Conservation (phyloP, 2,113 vertebrate genomes). For the Leptobrachium ailaonicum region DNA sequence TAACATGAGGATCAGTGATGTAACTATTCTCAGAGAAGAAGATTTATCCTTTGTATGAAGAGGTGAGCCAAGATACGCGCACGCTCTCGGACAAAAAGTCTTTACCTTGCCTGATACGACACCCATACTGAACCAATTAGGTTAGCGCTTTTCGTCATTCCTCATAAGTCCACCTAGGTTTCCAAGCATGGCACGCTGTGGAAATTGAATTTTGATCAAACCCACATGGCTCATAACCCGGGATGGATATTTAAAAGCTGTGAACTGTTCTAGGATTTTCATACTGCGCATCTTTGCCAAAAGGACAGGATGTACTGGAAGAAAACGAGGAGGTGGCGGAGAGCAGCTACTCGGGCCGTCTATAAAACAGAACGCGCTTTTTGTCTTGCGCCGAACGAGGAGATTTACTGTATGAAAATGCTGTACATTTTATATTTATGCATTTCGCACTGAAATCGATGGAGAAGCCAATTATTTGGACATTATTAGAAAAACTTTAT, state of each 20-base stretch:
- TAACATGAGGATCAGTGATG: slow-evolving; percentile 67
- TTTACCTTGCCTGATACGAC: slow-evolving; percentile 83
- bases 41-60: slow-evolving; percentile 69
- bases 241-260: slow-evolving; percentile 65
- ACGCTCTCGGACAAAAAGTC: slow-evolving; percentile 76
- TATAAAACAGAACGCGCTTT: slow-evolving; percentile 77
- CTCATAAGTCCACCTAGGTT: slow-evolving; percentile 85
- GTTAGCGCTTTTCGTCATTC: slow-evolving; percentile 83
- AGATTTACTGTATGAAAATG: no score
- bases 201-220: slow-evolving; percentile 95
- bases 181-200: slow-evolving; percentile 80
- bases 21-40: slow-evolving; percentile 73
- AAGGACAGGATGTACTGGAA: slow-evolving; percentile 85
- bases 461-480: no score
- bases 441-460: no score
- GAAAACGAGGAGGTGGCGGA: slow-evolving; percentile 63
- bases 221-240: slow-evolving; percentile 88
- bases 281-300: slow-evolving; percentile 80
- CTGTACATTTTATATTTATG: no score
- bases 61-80: slow-evolving; percentile 78
- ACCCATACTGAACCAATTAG: slow-evolving; percentile 91
- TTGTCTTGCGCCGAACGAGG: slow-evolving; percentile 56
- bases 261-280: slow-evolving; percentile 70
- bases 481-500: no score
- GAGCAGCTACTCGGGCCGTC: slow-evolving; percentile 74